Base-by-base conservation (phyloP, 1,140 invertebrate genomes). In the Caenorhabditis inopinata region DNA sequence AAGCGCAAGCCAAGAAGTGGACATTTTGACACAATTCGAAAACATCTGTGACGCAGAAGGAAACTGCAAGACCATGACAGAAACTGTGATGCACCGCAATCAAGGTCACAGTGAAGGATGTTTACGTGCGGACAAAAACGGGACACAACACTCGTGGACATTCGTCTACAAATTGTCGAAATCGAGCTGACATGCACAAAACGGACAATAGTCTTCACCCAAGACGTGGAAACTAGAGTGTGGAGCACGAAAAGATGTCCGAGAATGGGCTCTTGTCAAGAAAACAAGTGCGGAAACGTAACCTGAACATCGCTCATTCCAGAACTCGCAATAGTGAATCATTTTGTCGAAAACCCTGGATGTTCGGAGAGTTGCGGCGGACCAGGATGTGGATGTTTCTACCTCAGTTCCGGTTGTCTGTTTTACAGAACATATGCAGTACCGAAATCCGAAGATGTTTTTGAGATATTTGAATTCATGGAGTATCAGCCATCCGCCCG, bases 191-290 rank as follows among this genome's bases (percentile, higher is more conserved):
- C 23, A 6, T 58, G 51, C 14, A 3, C 11, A n/a, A 32, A 58
- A 58, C 3, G 32, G 18, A 58, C 27, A 12, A 32, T 58, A 2
- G 51, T 21, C 7, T 32, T 58, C 25, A 32, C 25, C n/a, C 11
- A 58, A 29, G 12, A 29, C 0, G n/a, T 58, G 1, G 27, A 14
- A 29, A 29, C 14, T 3, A 14, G 18, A 58, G 27, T 32, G 2
- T 58, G 51, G 51, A 21, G 7, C 7, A 5, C 23, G 9, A 78
- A 78, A 45, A 5, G 76, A 35, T 78, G 76, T 47, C 62, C 53
- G 25, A 18, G 12, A 25, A 78, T 51, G 48, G 76, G 76, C 4
- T 29, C 48, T 2, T 78, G 76, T 21, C 18, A 18, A 3, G 23
- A 18, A 11, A 27, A 35, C 14, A 58, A 78, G 18, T 78, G 76